These are phyloP conservation scores for Cichladusa arquata DNA, from an alignment of 2,113 vertebrate species.

Conservation along the genomic window DNA sequence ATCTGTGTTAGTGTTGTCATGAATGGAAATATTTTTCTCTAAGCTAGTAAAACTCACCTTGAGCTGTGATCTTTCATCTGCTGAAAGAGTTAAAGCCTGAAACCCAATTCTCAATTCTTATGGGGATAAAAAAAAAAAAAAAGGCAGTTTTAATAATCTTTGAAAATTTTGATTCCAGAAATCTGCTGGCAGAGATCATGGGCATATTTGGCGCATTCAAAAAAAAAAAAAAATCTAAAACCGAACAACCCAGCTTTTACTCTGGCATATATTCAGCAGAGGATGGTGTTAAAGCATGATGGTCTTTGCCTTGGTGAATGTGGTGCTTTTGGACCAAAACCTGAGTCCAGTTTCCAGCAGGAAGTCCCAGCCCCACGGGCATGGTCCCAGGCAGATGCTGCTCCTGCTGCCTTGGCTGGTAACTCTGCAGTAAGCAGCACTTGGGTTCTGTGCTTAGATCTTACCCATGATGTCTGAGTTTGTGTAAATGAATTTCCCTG, in stretches of 20 bases:
- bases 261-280: not conserved
- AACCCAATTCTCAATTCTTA: not conserved
- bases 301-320: not conserved
- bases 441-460: not conserved
- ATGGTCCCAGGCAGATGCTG: not conserved
- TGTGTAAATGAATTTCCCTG: not conserved
- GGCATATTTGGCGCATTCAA: not conserved
- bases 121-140: not conserved
- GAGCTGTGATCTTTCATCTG: not conserved
- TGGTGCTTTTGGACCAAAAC: not conserved
- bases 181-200: not conserved
- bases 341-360: not conserved
- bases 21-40: not conserved
- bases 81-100: not conserved
- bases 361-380: not conserved
- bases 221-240: not conserved
- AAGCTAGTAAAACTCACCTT: not conserved
- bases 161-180: not conserved
- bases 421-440: not conserved
- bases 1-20: not conserved
- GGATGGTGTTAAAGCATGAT: not conserved
- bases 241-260: not conserved
- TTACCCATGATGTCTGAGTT: not conserved
- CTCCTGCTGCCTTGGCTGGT: not conserved
- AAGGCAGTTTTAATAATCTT: not conserved